Evolutionary conservation across 2,888 invertebrate genomes (phyloP).

Genomic region (Lucinisca nassula): DNA sequence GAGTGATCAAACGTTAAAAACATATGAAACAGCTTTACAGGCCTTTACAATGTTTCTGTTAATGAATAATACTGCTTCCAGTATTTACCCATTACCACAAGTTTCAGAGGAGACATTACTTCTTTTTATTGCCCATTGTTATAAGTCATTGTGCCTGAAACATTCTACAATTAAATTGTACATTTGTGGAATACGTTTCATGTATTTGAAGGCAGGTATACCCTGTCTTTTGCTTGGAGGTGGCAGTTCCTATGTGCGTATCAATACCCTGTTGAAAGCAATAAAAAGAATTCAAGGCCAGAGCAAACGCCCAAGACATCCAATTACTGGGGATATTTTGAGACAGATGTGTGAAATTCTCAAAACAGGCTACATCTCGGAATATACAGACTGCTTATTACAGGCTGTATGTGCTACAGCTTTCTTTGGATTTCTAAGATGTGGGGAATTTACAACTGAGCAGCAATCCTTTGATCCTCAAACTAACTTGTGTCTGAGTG

Average conservation of each 20-base stretch:
- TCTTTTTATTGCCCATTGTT: not conserved
- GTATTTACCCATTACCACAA: not conserved
- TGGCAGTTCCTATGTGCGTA: not conserved
- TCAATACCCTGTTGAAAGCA: not conserved
- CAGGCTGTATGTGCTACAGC: not conserved
- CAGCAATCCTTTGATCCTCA: not conserved
- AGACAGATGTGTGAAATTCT: not conserved
- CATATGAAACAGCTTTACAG: not conserved
- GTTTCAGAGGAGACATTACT: not conserved
- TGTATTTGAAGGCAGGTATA: not conserved
- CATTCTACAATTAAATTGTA: not conserved
- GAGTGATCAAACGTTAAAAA: not conserved
- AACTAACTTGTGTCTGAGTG: not conserved
- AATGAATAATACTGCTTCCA: not conserved
- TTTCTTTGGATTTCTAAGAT: not conserved
- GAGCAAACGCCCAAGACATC: not conserved
- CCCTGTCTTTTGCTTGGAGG: not conserved
- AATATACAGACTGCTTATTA: not conserved
- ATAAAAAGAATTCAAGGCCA: conserved; percentile 1
- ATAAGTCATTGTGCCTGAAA: not conserved
- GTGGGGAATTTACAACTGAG: not conserved
- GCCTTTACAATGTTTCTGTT: not conserved
- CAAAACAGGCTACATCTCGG: not conserved
- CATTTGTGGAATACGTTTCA: not conserved
- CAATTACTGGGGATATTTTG: not conserved